These are phyloP conservation scores for Dipodomys spectabilis DNA, from an alignment of 2,113 vertebrate genomes.

Conservation along the genomic window DNA sequence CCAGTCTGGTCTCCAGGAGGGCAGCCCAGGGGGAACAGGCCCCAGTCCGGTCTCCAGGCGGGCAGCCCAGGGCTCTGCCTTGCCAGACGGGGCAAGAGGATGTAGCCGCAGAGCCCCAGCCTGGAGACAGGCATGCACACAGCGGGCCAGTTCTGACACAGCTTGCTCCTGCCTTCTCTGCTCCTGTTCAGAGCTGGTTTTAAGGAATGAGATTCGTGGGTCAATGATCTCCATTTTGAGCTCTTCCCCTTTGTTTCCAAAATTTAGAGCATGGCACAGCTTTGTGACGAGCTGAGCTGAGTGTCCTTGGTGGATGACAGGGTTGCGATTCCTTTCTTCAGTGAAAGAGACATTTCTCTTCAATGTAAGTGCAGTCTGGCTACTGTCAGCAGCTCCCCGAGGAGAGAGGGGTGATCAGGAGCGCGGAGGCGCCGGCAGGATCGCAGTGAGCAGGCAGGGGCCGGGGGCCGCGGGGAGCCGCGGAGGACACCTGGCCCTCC, in stretches of 20 bases:
- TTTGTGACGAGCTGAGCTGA: background rate
- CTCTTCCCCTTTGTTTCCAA: background rate
- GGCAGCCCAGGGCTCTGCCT: too few relatives aligned
- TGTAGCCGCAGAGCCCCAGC: too few relatives aligned
- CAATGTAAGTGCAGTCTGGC: conserved; percentile 16
- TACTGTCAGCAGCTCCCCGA: background rate
- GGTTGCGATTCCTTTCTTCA: too few relatives aligned
- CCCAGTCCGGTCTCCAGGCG: background rate
- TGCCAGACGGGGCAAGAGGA: too few relatives aligned
- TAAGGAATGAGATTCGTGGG: background rate
- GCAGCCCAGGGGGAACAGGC: background rate
- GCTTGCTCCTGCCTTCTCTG: too few relatives aligned
- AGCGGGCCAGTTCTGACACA: background rate
- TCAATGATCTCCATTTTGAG: background rate
- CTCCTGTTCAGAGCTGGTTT: background rate
- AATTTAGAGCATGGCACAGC: background rate
- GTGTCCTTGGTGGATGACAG: background rate
- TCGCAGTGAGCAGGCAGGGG: background rate
- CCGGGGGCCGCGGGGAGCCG: too few relatives aligned
- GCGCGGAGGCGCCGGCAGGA: background rate
- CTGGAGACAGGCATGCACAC: too few relatives aligned
- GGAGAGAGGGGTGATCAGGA: background rate
- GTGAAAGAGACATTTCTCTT: background rate
- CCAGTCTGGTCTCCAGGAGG: background rate
- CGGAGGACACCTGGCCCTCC: too few relatives aligned